These are phyloP conservation scores for Nasonia oneida DNA, from an alignment of 2,888 invertebrate genomes.

Conservation along the genomic window DNA sequence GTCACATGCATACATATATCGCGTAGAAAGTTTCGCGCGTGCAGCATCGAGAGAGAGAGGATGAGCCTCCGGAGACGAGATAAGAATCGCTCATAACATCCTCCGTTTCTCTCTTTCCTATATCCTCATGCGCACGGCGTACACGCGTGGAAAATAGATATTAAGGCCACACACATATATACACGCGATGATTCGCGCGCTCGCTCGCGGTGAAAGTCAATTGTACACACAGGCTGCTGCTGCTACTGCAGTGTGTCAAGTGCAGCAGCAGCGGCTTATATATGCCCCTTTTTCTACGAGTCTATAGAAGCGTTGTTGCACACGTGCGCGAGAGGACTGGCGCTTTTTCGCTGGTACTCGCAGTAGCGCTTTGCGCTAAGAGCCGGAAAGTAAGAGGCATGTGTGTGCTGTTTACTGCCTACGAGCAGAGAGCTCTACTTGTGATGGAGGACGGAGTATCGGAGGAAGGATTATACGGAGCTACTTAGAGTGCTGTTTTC, in stretches of 20 bases:
- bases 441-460: neutral
- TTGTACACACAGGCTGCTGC: neutral
- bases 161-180: slow-evolving; percentile 56
- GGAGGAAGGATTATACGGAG: neutral
- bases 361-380: neutral
- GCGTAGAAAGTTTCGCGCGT: slow-evolving; percentile 6
- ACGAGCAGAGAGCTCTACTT: neutral
- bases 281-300: neutral
- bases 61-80: neutral
- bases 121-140: neutral
- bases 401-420: neutral
- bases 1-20: neutral
- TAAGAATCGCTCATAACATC: slow-evolving; percentile 13
- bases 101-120: slow-evolving; percentile 5
- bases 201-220: slow-evolving; percentile 6
- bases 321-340: neutral
- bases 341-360: neutral
- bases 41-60: slow-evolving; percentile 16
- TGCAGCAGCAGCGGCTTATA: neutral
- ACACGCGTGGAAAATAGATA: slow-evolving; percentile 51
- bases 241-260: slow-evolving; percentile 55
- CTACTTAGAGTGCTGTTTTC: neutral
- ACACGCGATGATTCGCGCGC: slow-evolving; percentile 29
- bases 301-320: neutral
- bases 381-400: slow-evolving; percentile 3